A percentile compares a stretch with the other conserved stretches of the same genome.
Evolutionary conservation across 2,888 invertebrate genomes (phyloP).

Genomic region (Calliphora vomitoria): DNA sequence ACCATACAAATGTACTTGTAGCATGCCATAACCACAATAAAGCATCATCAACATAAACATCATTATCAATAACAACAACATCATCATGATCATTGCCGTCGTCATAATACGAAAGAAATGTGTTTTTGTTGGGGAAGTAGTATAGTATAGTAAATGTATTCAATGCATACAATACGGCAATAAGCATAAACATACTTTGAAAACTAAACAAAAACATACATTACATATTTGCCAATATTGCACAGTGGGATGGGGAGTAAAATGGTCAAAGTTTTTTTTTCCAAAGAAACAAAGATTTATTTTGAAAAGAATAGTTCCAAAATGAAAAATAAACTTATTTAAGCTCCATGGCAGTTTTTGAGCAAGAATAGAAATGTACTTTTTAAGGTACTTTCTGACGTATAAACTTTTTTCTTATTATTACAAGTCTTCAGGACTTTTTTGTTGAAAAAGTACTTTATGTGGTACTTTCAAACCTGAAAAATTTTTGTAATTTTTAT

Average conservation of each 20-base stretch:
- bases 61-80: not conserved
- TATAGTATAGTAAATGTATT: not conserved
- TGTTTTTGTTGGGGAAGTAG: not conserved
- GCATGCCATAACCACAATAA: conserved; percentile 55
- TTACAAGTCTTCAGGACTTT: too few relatives aligned
- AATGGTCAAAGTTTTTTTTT: not conserved
- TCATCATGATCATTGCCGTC: conserved; percentile 13
- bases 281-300: too few relatives aligned
- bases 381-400: too few relatives aligned
- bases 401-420: too few relatives aligned
- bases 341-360: too few relatives aligned
- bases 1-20: conserved; percentile 17
- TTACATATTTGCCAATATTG: conserved; percentile 4
- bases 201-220: conserved; percentile 39
- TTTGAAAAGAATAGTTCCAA: too few relatives aligned
- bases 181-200: conserved; percentile 52
- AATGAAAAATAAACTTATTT: too few relatives aligned
- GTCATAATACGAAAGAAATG: conserved; percentile 18
- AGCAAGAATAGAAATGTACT: too few relatives aligned
- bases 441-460: too few relatives aligned
- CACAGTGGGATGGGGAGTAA: not conserved
- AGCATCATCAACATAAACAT: conserved; percentile 52
- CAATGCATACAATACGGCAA: conserved; percentile 56
- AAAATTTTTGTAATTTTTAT: too few relatives aligned
- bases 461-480: too few relatives aligned